phyloP scores from a whole-genome alignment of 2,888 invertebrate species.

The Spicauda simplicius region DNA sequence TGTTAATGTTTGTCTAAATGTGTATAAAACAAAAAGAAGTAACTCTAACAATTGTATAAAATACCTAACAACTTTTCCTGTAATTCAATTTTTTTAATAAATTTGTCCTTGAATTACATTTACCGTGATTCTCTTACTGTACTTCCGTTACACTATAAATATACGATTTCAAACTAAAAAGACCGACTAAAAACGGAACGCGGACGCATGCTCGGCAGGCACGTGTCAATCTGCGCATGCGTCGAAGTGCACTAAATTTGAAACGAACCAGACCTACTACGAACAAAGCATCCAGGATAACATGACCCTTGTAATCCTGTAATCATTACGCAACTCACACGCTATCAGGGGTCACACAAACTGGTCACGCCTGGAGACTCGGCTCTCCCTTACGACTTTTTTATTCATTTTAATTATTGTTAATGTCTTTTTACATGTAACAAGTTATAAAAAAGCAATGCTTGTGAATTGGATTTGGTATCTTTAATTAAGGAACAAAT shows the following conservation, averaged over 20 bases:
- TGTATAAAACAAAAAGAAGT: no score
- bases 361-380: slow-evolving; percentile 13
- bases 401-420: slow-evolving; percentile 29
- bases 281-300: slow-evolving; percentile 22
- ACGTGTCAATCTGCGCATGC: slow-evolving; percentile 62
- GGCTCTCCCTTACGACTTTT: slow-evolving; percentile 23
- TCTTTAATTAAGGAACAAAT: not conserved
- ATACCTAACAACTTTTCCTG: no score
- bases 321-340: slow-evolving; percentile 12
- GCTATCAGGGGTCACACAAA: slow-evolving; percentile 17
- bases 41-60: no score
- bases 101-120: not conserved
- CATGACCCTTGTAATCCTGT: slow-evolving; percentile 29
- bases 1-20: no score
- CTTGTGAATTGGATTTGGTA: slow-evolving; percentile 5
- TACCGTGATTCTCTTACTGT: not conserved
- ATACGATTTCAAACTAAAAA: slow-evolving; percentile 1
- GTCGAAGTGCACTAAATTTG: slow-evolving; percentile 67
- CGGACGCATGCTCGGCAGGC: slow-evolving; percentile 51
- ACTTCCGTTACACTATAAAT: not conserved
- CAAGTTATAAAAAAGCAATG: slow-evolving; percentile 18
- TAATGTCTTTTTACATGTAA: slow-evolving; percentile 18
- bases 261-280: slow-evolving; percentile 48
- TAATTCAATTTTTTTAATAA: no score
- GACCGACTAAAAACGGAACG: slow-evolving; percentile 36